phyloP scores from a whole-genome alignment of 2,113 vertebrate species.

The Ciconia maguari region DNA sequence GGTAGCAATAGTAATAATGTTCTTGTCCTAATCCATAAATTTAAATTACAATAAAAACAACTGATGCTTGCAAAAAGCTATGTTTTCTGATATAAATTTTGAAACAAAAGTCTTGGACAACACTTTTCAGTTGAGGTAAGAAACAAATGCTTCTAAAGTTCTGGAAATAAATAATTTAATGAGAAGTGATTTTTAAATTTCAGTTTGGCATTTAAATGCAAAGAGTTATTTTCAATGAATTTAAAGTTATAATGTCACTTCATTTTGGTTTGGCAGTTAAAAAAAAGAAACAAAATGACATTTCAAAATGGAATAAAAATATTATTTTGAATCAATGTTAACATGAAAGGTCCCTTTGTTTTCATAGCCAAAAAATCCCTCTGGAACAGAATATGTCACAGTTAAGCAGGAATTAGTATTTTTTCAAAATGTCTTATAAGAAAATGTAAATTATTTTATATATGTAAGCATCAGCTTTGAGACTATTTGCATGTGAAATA shows the following conservation, averaged over 20 bases:
- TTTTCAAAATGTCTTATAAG: background rate
- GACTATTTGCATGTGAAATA: background rate
- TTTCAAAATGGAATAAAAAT: constrained; percentile 49
- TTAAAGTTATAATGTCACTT: constrained; percentile 42
- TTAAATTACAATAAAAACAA: background rate
- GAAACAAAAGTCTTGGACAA: background rate
- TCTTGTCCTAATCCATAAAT: background rate
- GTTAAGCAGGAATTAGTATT: background rate
- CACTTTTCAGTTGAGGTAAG: background rate
- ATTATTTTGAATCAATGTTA: constrained; percentile 36
- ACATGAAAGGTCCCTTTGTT: constrained; percentile 40
- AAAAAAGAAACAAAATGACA: constrained; percentile 34
- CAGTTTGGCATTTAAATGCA: constrained; percentile 11
- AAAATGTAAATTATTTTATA: background rate
- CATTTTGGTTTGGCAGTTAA: background rate
- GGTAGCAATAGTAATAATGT: background rate
- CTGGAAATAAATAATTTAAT: background rate
- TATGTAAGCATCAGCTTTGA: background rate
- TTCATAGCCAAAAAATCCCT: background rate
- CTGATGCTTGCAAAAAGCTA: background rate
- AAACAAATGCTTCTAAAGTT: background rate
- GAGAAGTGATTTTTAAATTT: background rate
- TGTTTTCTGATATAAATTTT: background rate
- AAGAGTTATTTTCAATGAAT: constrained; percentile 1
- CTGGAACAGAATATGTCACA: background rate